Evolutionary conservation across 2,797 vertebrate species (phyloP).

Genomic region (Gallinago nigripennis): DNA sequence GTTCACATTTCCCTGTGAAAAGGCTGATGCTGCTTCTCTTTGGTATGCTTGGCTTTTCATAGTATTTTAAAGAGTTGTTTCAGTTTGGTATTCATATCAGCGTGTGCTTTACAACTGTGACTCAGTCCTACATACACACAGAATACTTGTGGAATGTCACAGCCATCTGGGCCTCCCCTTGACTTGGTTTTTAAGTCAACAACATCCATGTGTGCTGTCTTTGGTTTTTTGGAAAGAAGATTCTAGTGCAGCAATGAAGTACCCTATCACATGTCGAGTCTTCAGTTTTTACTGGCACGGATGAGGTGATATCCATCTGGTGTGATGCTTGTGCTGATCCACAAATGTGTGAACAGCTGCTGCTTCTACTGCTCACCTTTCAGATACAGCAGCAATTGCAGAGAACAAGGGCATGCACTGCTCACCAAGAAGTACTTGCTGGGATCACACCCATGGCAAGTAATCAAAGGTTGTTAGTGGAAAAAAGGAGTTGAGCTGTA

Average conservation of each 20-base stretch:
- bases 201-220: not conserved
- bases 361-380: not conserved
- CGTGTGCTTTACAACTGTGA: not conserved
- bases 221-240: not conserved
- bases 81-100: not conserved
- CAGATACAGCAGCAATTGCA: too few relatives aligned
- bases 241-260: not conserved
- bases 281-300: not conserved
- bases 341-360: not conserved
- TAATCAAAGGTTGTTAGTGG: not conserved
- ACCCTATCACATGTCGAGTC: not conserved
- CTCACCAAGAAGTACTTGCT: not conserved
- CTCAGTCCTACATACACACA: not conserved
- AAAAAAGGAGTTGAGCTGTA: not conserved
- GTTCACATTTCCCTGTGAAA: not conserved
- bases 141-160: not conserved
- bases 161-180: not conserved
- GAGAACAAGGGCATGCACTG: not conserved
- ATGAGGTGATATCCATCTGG: not conserved
- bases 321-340: not conserved
- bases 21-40: not conserved
- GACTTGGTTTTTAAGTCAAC: not conserved
- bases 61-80: not conserved
- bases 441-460: not conserved
- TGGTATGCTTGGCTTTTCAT: fast-evolving